phyloP scores from a whole-genome alignment of 2,888 invertebrate species.

The Platypus cylindrus region DNA sequence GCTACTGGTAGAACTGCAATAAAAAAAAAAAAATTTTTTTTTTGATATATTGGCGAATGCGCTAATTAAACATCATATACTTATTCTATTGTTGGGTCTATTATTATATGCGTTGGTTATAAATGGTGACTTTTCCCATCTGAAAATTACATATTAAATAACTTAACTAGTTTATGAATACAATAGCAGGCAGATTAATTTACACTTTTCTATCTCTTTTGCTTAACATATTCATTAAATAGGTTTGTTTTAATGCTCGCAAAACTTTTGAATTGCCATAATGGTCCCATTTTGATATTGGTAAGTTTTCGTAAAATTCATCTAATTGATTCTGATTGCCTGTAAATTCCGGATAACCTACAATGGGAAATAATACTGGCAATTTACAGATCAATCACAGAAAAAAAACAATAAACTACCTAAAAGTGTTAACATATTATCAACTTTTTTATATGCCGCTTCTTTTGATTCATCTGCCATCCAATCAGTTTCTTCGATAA shows the following conservation, averaged over 20 bases:
- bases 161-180: neutral
- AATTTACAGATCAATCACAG: neutral
- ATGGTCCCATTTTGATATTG: constrained; percentile 31
- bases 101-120: constrained; percentile 54
- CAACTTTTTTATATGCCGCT: constrained; percentile 37
- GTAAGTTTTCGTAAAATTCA: constrained; percentile 29
- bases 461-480: constrained; percentile 39
- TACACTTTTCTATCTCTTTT: constrained; percentile 23
- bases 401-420: constrained; percentile 6
- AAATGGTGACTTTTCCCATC: constrained; percentile 37
- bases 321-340: constrained; percentile 23
- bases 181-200: constrained; percentile 10
- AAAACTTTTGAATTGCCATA: constrained; percentile 30
- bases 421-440: constrained; percentile 33
- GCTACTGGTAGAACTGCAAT: constrained; percentile 29
- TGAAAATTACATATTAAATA: constrained; percentile 16
- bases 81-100: constrained; percentile 37
- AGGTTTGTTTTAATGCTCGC: constrained; percentile 28
- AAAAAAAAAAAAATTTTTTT: constrained; percentile 11
- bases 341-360: constrained; percentile 28
- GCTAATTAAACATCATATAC: constrained; percentile 26
- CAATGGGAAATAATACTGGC: too few relatives aligned
- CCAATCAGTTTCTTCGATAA: constrained; percentile 38
- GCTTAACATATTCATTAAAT: constrained; percentile 25
- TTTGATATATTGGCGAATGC: neutral